Evolutionary conservation across 2,797 vertebrate genomes (phyloP), one percentile per base, ranked within the genome.

Genomic region (Numenius phaeopus): DNA sequence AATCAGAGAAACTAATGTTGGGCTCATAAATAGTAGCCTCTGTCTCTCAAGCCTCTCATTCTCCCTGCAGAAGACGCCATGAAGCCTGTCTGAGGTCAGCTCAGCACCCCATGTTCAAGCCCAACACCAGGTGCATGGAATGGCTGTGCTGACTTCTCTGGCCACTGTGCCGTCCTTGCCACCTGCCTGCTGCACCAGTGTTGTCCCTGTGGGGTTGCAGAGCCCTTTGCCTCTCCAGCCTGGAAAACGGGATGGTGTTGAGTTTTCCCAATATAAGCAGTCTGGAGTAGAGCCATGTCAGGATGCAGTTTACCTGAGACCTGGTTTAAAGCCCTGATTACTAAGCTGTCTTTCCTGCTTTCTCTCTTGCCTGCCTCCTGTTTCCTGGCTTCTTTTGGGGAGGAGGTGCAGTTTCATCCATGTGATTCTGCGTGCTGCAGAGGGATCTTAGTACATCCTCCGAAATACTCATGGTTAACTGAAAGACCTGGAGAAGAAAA

Each of bases 81-180:
- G 46, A 29, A 79, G 30, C 39, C 75, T 62, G 29, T 23, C 76
- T 82, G 64, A 50, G 37, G 34, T 44, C 61, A 84, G 55, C 30
- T 30, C 15, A 42, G 79, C 0, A 3, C 7, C 23, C 50, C 2
- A 0, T 3, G 7, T 61, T 40, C 34, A 42, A 61, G 40, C 20
- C n/a, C 32, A 32, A 40, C 3, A 1, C 37, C 65, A 46, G 24
- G 30, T 5, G 3, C 15, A 24, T 24, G 49, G 23, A 75, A 27
- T 0, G 1, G 59, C 58, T 7, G 2, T 34, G 30, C 57, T 73
- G 50, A 32, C 44, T 22, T 94, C 58, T 9, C 37, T 83, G 57
- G 52, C 29, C 4, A 0, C 13, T 44, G 40, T 55, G n/a, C 23
- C 52, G 29, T 30, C 9, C 34, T 59, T 0, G 0, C n/a, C 17